Conservation (phyloP, 2,797 vertebrate species). For the Sebastolobus altivelis region DNA sequence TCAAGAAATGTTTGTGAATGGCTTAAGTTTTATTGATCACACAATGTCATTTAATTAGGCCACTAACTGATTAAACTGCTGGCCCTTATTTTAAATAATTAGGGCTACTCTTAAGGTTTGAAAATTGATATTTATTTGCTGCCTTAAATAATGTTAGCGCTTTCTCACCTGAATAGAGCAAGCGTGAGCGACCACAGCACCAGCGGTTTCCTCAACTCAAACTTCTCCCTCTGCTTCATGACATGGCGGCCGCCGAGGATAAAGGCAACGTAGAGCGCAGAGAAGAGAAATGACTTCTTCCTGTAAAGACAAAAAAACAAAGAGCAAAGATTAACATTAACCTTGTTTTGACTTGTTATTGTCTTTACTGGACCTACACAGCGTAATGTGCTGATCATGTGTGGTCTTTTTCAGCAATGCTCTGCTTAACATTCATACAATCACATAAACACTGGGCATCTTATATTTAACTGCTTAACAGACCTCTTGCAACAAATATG, state of each 20-base stretch:
- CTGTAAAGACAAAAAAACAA: slow-evolving; percentile 77
- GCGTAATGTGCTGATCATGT: not conserved
- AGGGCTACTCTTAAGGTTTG: too few relatives aligned
- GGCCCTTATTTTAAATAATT: not conserved
- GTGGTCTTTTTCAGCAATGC: not conserved
- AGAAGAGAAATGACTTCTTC: slow-evolving; percentile 99
- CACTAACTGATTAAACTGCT: not conserved
- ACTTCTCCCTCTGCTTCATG: slow-evolving; percentile 99
- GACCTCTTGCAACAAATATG: not conserved
- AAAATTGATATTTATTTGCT: not conserved
- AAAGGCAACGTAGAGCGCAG: slow-evolving; percentile 95
- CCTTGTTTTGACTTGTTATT: not conserved
- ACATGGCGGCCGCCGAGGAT: slow-evolving; percentile 97
- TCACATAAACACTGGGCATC: not conserved
- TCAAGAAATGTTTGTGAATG: not conserved
- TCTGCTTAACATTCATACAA: not conserved
- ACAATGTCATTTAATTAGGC: not conserved
- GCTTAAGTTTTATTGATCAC: not conserved
- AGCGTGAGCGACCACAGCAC: slow-evolving; percentile 98
- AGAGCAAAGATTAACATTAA: not conserved
- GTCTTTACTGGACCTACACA: not conserved
- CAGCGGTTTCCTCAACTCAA: slow-evolving; percentile 96
- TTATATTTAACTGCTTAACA: not conserved
- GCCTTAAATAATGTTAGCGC: not conserved
- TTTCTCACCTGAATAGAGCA: slow-evolving; percentile 94